Evolutionary conservation across 2,888 invertebrate genomes (phyloP), one percentile per base, ranked within the genome.

Genomic region (Drosophila tanythrix): DNA sequence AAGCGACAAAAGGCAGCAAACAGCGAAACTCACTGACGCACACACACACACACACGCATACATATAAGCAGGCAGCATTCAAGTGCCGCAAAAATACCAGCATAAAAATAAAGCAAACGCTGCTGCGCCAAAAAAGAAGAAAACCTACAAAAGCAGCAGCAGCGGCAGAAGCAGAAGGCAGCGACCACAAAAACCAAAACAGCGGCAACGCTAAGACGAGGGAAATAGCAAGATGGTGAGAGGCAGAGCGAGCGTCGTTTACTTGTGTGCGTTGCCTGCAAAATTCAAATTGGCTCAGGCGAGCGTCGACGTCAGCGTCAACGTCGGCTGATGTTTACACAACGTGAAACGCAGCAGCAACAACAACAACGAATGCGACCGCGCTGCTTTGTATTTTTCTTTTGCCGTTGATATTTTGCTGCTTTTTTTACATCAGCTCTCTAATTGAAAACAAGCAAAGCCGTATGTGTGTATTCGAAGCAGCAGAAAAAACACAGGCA

Each of bases 71-170:
- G 52, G 56, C 73, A 69, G 60, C 71, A 73, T 81, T 84, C 75
- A 87, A 84, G 85, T 81, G 89, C 85, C 89, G 88, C 89, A 86
- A 89, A 87, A 87, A 86, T 87, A 81, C 85, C 88, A 86, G 83
- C 89, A 89, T 86, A 86, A 88, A 89, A 89, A 88, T 89, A 89
- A 85, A 87, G 83, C 77, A 85, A 72, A 82, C 63, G 70, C 74
- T 55, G 53, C 55, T 55, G 63, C 60, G 74, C 62, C 65, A 85
- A 77, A 85, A 77, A 77, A 73, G 77, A 87, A 88, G 86, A 86
- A 86, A 86, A 82, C 86, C 85, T 88, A 86, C 86, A 86, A 86
- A 89, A 82, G 82, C 88, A 82, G 84, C 76, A 70, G 71, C 78
- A 67, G 68, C 51, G 10, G 56, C 63, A 51, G 66, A 69, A 46